These are phyloP conservation scores for Vulpes vulpes DNA, from an alignment of 2,113 vertebrate species.

Conservation along the genomic window DNA sequence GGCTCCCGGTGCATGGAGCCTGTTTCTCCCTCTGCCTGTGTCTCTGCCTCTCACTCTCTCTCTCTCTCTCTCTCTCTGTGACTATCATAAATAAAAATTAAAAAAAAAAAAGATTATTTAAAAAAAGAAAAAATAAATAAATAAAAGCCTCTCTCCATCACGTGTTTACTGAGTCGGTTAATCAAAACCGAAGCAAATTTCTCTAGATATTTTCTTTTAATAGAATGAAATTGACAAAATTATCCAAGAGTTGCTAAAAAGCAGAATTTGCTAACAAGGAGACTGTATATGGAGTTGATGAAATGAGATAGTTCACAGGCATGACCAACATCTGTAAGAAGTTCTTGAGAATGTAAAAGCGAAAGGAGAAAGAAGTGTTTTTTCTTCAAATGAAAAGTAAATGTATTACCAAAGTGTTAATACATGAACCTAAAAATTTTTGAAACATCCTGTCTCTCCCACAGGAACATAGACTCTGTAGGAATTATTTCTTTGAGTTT, in stretches of 20 bases:
- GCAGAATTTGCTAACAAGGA: neutral
- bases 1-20: no score
- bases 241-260: constrained; percentile 1
- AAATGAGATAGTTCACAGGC: neutral
- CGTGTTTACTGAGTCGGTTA: neutral
- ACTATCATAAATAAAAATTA: no score
- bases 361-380: neutral
- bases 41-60: no score
- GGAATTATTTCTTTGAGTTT: neutral
- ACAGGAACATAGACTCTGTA: neutral
- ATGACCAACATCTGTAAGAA: neutral
- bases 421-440: neutral
- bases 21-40: no score
- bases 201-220: neutral
- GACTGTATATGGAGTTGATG: neutral
- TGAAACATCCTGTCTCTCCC: neutral
- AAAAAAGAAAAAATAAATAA: no score
- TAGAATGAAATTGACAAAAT: neutral
- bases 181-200: neutral
- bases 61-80: no score
- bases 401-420: neutral
- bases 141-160: neutral
- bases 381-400: neutral
- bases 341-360: neutral
- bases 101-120: no score